A percentile compares a stretch with the other conserved stretches of the same genome.
Evolutionary conservation across 1,140 invertebrate genomes (phyloP).

Genomic region (Drosophila aff.): DNA sequence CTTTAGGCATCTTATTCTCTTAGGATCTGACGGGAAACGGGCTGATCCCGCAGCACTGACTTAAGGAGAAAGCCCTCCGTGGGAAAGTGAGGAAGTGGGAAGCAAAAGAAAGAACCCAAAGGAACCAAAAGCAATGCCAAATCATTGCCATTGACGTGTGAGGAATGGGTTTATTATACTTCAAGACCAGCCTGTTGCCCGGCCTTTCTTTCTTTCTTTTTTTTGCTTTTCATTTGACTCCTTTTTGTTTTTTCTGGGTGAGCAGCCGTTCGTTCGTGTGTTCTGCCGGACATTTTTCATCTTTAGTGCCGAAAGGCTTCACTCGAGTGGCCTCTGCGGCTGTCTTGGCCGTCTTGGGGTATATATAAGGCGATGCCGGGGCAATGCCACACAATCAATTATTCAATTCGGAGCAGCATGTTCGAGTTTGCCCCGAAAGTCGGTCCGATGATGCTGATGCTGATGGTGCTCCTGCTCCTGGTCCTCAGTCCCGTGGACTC

Average conservation of each 20-base stretch:
- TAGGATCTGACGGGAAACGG: background rate
- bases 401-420: slow-evolving; percentile 45
- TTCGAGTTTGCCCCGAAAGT: slow-evolving; percentile 1
- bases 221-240: slow-evolving; percentile 18
- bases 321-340: slow-evolving; percentile 30
- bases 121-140: slow-evolving; percentile 35
- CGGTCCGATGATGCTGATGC: slow-evolving; percentile 1
- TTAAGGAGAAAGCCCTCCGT: background rate
- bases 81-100: background rate
- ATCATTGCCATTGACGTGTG: slow-evolving; percentile 56
- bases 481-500: slow-evolving; percentile 28
- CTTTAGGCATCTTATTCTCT: background rate
- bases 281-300: slow-evolving; percentile 41
- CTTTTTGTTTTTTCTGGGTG: slow-evolving; percentile 1
- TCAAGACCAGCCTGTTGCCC: slow-evolving; percentile 38
- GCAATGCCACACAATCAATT: slow-evolving; percentile 62
- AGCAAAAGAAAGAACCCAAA: background rate
- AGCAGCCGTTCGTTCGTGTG: background rate
- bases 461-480: background rate
- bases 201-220: slow-evolving; percentile 5
- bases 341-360: background rate
- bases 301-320: slow-evolving; percentile 48
- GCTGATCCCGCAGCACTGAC: slow-evolving; percentile 1
- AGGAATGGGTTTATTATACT: slow-evolving; percentile 52
- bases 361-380: slow-evolving; percentile 58